Conservation (phyloP, 2,113 vertebrate genomes). For the Condylura cristata region DNA sequence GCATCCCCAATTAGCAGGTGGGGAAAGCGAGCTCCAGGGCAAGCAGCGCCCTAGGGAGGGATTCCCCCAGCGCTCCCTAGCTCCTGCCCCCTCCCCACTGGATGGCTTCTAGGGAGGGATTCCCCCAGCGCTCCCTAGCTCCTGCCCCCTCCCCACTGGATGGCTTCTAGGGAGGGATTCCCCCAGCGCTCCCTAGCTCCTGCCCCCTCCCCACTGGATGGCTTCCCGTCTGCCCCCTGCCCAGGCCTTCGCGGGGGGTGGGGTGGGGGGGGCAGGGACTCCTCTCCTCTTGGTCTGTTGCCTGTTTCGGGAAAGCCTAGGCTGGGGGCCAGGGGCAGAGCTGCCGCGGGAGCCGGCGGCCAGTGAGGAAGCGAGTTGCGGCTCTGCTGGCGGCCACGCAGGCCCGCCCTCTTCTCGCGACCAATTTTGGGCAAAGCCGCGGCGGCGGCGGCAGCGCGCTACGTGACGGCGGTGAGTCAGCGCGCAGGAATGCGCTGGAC, state of each 20-base stretch:
- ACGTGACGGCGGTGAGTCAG: constrained; percentile 75
- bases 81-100: background rate
- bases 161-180: background rate
- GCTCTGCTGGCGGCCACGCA: background rate
- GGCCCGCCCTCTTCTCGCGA: constrained; percentile 63
- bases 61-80: background rate
- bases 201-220: background rate
- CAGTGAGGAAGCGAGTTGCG: background rate
- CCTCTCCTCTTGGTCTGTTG: background rate
- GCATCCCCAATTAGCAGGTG: background rate
- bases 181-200: background rate
- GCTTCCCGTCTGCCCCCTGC: too few species aligned
- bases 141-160: background rate
- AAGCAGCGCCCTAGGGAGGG: background rate
- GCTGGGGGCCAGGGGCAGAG: background rate
- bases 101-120: background rate
- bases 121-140: background rate
- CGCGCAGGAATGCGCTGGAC: constrained; percentile 73
- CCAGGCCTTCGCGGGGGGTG: too few species aligned
- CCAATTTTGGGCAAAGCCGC: constrained; percentile 81
- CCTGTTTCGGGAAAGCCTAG: background rate
- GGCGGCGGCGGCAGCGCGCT: constrained; percentile 41
- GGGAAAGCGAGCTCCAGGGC: background rate
- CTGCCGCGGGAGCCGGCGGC: background rate
- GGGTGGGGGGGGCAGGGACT: too few species aligned